phyloP scores from a whole-genome alignment of 2,888 invertebrate genomes.

The Drosophila rellima region DNA sequence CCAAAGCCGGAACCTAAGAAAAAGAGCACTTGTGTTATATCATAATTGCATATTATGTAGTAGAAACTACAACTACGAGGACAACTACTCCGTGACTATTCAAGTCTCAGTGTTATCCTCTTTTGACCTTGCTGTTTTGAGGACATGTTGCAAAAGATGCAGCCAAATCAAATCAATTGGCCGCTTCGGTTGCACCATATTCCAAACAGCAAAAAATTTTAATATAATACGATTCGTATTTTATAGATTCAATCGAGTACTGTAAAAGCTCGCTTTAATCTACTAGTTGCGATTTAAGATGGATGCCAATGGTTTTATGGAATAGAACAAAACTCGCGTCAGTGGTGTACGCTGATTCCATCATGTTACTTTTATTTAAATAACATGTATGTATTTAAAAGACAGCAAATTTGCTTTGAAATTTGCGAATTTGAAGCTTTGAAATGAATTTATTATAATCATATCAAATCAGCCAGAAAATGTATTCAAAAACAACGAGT shows the following conservation, averaged over 20 bases:
- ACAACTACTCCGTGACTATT: conserved; percentile 19
- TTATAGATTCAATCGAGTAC: conserved; percentile 1
- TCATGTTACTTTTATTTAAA: neutral
- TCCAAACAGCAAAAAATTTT: conserved; percentile 15
- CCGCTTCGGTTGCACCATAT: conserved; percentile 4
- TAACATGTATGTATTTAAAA: neutral
- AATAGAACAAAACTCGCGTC: conserved; percentile 1
- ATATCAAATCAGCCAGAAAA: neutral
- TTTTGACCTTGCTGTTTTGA: conserved; percentile 40
- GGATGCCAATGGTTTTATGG: conserved; percentile 5
- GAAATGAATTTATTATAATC: neutral
- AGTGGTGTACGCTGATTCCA: conserved; percentile 8
- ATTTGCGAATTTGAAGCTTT: neutral
- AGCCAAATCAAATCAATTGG: neutral
- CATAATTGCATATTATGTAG: conserved; percentile 47
- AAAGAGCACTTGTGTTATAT: conserved; percentile 49
- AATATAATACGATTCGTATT: conserved; percentile 11
- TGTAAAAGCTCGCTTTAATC: conserved; percentile 2
- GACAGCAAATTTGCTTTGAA: neutral
- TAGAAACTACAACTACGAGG: conserved; percentile 48
- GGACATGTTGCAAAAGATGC: conserved; percentile 9
- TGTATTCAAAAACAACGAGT: neutral
- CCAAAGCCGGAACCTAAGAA: conserved; percentile 26
- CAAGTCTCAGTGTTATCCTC: conserved; percentile 23
- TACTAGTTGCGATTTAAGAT: neutral